Base-by-base conservation (phyloP, 2,113 vertebrate genomes). In the Ptyas mucosa region DNA sequence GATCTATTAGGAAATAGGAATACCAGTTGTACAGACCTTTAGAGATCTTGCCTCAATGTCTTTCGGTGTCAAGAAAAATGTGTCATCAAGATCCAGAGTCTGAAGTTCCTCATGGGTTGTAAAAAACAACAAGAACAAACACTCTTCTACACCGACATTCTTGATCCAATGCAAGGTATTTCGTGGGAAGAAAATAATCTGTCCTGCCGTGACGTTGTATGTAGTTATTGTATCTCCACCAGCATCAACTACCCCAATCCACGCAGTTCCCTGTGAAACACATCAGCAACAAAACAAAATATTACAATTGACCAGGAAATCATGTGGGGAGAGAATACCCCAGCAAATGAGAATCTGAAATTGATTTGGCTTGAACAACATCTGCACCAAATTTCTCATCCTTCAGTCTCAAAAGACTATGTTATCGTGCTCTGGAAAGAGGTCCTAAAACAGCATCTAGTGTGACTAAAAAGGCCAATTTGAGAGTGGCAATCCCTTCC, bases 161-260 rank as follows among this genome's bases (percentile, higher is more conserved):
- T 97, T 98, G 64, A 97, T 1, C 97, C 97, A 98, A 49, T 97
- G 97, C 10, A 97, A 91, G 0, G 95, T 98, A 91, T 97, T 97
- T 69, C 94, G 90, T 8, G 96, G 98, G 91, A 98, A 97, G 95
- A 98, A 97, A 93, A 98, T 95, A 23, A 97, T 96, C 61, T 98
- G 98, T 6, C 97, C 97, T 0, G 95, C 96, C 0, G 96, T 97
- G 10, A 98, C 95, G 0, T 94, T 98, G 95, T 97, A 97, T 0
- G 96, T 97, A 86, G 94, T 95, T 0, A 96, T 90, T 0, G 93
- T 57, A 1, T 58, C 88, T 46, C 94, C 94, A 34, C 94, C 97
- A 9, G 96, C 93, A 0, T 96, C 96, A 1, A 97, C 93, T 0
- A 97, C 96, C 0, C 97, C 97, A 23, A 98, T 94, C 97, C 97